Base-by-base conservation (phyloP, 2,113 vertebrate genomes). In the Myanophis thanlyinensis region DNA sequence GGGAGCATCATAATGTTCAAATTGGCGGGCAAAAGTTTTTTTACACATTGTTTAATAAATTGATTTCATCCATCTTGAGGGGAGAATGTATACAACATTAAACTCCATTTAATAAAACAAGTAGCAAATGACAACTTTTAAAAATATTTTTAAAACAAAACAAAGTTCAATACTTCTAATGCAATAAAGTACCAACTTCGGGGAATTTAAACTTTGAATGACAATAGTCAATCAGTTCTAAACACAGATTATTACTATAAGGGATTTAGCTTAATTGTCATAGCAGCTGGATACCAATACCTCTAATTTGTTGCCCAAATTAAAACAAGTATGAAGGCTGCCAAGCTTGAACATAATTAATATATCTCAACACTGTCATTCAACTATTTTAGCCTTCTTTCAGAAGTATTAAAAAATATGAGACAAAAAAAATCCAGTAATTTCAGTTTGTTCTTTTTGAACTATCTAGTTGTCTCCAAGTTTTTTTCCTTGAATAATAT, bases 331-430 rank as follows among this genome's bases (percentile, higher is more conserved):
- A 62, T 48, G 44, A 54, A 89, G 44, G 95, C 93, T 95, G 92
- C 91, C 94, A 96, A 92, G 91, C 92, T 44, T 89, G 92, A 91
- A 92, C 88, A 87, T 84, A 89, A 4, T 52, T 46, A 84, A 59
- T 87, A 62, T 7, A 35, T 49, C n/a, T 51, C 73, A 35, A 25
- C 0, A 0, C 27, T 48, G 7, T 47, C 44, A 49, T 67, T 67
- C 27, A 49, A 90, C 1, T n/a, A 48, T 20, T 48, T 89, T 80
- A 90, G 89, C 13, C n/a, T 52, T 49, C 47, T 47, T 49, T 73
- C 89, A 30, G 35, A 51, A 30, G 3, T 48, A 62, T 51, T 40
- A 80, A 80, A 62, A 51, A 44, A 40, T 9, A 80, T 22, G 67
- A 73, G 18, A 80, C 7, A 44, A 35, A 44, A 44, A 40, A 44